Conservation (phyloP, 1,140 invertebrate genomes). For the Drosophila saltans region DNA sequence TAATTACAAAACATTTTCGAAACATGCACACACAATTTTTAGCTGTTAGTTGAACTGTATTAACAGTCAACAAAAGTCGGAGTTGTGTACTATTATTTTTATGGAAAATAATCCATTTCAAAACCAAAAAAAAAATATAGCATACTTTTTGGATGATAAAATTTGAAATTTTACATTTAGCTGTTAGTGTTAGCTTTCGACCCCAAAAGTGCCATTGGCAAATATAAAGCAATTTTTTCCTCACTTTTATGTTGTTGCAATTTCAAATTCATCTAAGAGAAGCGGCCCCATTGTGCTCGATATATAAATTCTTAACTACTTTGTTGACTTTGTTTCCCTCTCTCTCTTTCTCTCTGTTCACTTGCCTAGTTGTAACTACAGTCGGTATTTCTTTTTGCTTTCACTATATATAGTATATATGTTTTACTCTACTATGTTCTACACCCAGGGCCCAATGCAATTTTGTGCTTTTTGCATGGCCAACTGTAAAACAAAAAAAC, state of each 20-base stretch:
- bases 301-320: conserved; percentile 12
- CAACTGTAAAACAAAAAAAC: conserved; percentile 36
- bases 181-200: too few species aligned
- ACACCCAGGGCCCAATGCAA: conserved; percentile 66
- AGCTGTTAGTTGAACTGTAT: background rate
- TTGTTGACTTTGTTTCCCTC: conserved; percentile 25
- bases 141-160: conserved; percentile 5
- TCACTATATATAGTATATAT: background rate
- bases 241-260: background rate
- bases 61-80: background rate
- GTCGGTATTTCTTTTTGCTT: background rate
- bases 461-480: conserved; percentile 29
- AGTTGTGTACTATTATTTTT: background rate
- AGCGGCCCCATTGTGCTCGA: conserved; percentile 2
- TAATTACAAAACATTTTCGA: conserved; percentile 52
- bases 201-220: background rate
- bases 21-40: background rate
- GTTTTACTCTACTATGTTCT: background rate
- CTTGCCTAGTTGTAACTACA: conserved; percentile 4
- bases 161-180: background rate
- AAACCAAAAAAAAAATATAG: conserved; percentile 1
- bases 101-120: background rate
- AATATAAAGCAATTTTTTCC: background rate
- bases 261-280: conserved; percentile 4
- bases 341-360: background rate